Base-by-base conservation (phyloP, 2,797 vertebrate genomes). In the Eospalax fontanierii region DNA sequence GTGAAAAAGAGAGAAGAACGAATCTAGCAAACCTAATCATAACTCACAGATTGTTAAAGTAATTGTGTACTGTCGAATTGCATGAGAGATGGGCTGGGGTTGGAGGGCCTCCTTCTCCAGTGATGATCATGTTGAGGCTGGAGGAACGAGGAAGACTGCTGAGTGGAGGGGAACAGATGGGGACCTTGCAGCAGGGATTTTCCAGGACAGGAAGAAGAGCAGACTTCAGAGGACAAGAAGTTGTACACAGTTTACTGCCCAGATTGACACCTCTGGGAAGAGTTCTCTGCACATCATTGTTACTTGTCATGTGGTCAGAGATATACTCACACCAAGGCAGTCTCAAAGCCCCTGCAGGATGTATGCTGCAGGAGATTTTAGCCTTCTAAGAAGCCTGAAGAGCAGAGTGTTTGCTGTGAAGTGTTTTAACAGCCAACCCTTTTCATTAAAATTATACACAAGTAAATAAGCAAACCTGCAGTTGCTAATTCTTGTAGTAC, bases 401-500 rank as follows among this genome's bases (percentile, higher is more conserved):
- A 46, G 3, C 26, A 15, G 3, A 38, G 2, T 83, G 10, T 74
- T 87, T 7, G 24, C 76, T 87, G 4, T 38, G 68, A 76, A 35
- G 43, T 24, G 40, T 54, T 54, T 61, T 24, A 61, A 43, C 18
- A 68, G 22, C 4, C 3, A 30, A 14, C 28, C 76, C 85, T 87
- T 65, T 26, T 86, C 12, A 22, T 61, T 68, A 68, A 66, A 30
- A 2, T 70, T 70, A 54, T 30, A 79, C 57, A 54, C 33, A 79
- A 68, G 24, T 38, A 89, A 66, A 78, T 30, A 66, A 66, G 65
- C 12, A 66, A 30, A 50, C 26, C 8, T 73, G 6, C 70, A 43
- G 76, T 91, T 97, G 54, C 68, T 46, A 40, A 12, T 93, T 84
- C 81, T 63, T n/a, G 1, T 76, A n/a, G 26, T 66, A 3, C 87